Base-by-base conservation (phyloP, 2,888 invertebrate species). In the Cerastis rubricosa region DNA sequence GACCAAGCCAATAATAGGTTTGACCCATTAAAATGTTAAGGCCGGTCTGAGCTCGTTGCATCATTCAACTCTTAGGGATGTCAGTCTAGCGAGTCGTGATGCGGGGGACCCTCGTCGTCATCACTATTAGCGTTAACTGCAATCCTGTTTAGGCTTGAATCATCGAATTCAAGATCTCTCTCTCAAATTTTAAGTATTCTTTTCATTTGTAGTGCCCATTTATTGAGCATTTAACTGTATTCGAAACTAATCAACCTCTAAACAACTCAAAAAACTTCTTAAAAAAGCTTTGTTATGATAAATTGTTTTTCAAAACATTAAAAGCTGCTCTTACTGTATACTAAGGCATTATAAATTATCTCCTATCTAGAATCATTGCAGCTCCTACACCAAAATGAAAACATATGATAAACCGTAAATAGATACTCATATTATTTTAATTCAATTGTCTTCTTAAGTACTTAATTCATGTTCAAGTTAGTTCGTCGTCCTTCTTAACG, bases 1-100 rank as follows among this genome's bases (percentile, higher is more conserved):
- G 65, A 78, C 73, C 80, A 83, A 81, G 77, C 81, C 87, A 76
- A 74, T 77, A 75, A 86, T 76, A 69, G 83, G 70, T 76, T 78
- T 73, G 71, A 82, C 78, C 83, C 85, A 90, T 90, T 89, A 87
- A 83, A 88, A 89, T 85, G 76, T 83, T 70, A 74, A 79, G 61
- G 47, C 61, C 64, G 25, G 47, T 59, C 40, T 83, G 9, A 25
- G 35, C 65, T 49, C 35, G 19, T 63, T 85, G 57, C 57, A 69
- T 70, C 74, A 59, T 67, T 81, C 54, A 12, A 69, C n/a, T 71
- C 22, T 67, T 47, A 59, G 57, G 54, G 45, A 57, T 70, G 84
- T 85, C 74, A 75, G 72, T 71, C 76, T 88, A 89, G 87, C 88
- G 77, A 76, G 71, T 83, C 85, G 72, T 83, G 75, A 76, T 14